A percentile compares a stretch with the other conserved stretches of the same genome.
Conservation (phyloP, 2,113 vertebrate species). For the Corythaixoides concolor region DNA sequence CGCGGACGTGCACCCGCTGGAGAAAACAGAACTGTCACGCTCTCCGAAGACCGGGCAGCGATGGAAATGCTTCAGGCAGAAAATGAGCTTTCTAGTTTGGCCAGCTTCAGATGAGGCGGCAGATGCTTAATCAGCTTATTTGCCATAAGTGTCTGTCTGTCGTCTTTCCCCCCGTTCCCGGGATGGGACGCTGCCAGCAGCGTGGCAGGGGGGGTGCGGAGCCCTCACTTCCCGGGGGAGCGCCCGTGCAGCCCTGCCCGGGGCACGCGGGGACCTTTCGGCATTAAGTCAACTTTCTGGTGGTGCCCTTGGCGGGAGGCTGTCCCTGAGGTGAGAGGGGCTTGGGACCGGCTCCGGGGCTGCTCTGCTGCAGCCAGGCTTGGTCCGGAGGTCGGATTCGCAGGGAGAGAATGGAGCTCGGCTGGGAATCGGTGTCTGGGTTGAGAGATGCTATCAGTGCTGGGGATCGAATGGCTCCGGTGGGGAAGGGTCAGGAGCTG, state of each 20-base stretch:
- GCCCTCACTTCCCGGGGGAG: accelerated
- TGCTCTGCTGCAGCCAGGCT: background rate
- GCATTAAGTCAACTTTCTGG: background rate
- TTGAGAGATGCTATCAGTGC: background rate
- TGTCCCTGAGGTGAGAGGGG: background rate
- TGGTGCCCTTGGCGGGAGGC: accelerated
- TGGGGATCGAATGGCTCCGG: background rate
- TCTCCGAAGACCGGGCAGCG: background rate
- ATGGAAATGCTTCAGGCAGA: conserved; percentile 37
- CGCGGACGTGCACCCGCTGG: background rate
- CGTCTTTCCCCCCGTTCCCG: background rate
- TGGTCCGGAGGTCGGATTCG: accelerated
- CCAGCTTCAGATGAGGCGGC: background rate
- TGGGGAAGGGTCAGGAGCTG: background rate
- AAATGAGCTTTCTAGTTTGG: conserved; percentile 47
- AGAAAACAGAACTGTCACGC: background rate
- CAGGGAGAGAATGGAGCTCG: background rate
- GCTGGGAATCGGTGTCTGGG: background rate
- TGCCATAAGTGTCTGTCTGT: background rate
- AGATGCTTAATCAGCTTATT: conserved; percentile 57
- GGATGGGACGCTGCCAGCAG: background rate
- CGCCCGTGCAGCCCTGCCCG: accelerated
- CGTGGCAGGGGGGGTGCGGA: background rate
- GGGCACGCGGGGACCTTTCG: accelerated
- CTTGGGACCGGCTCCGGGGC: accelerated